Percentiles rank a stretch among this genome's conserved stretches.
Evolutionary conservation across 2,113 vertebrate genomes (phyloP).

Genomic region (Euleptes europaea): DNA sequence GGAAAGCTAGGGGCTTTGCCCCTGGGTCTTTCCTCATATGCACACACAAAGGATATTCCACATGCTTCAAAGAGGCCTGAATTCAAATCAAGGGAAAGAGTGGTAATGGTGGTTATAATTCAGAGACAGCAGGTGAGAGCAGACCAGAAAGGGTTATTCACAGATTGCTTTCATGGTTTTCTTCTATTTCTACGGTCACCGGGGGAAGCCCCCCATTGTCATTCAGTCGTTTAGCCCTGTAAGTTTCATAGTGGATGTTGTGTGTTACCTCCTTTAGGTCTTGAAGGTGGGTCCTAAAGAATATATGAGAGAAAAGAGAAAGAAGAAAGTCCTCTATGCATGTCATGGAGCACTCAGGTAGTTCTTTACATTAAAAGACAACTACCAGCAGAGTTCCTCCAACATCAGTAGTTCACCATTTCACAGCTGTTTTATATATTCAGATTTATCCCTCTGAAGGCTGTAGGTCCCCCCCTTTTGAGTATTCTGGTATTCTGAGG

Average conservation of each 20-base stretch:
- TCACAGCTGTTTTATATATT: background rate
- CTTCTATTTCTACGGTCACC: conserved; percentile 78
- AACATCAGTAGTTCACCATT: background rate
- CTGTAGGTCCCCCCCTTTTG: background rate
- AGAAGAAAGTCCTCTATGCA: background rate
- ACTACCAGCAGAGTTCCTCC: background rate
- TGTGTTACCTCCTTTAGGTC: conserved; percentile 98
- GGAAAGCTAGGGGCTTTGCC: conserved; percentile 48
- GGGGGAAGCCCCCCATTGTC: conserved; percentile 93
- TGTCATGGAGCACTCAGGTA: background rate
- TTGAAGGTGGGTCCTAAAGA: conserved; percentile 91
- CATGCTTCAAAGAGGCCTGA: conserved; percentile 60
- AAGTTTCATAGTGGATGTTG: conserved; percentile 98
- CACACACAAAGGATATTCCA: conserved; percentile 50
- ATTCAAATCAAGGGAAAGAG: conserved; percentile 60
- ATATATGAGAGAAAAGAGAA: background rate
- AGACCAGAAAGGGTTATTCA: conserved; percentile 66
- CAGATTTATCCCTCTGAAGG: background rate
- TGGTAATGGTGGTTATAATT: conserved; percentile 43
- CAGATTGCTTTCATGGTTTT: conserved; percentile 89
- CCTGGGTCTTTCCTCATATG: conserved; percentile 34
- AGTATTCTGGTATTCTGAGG: background rate
- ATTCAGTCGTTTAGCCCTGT: conserved; percentile 93
- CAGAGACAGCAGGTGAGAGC: conserved; percentile 34
- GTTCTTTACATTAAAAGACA: background rate